Base-by-base conservation (phyloP, 1,140 invertebrate genomes). In the Semibalanus balanoides region DNA sequence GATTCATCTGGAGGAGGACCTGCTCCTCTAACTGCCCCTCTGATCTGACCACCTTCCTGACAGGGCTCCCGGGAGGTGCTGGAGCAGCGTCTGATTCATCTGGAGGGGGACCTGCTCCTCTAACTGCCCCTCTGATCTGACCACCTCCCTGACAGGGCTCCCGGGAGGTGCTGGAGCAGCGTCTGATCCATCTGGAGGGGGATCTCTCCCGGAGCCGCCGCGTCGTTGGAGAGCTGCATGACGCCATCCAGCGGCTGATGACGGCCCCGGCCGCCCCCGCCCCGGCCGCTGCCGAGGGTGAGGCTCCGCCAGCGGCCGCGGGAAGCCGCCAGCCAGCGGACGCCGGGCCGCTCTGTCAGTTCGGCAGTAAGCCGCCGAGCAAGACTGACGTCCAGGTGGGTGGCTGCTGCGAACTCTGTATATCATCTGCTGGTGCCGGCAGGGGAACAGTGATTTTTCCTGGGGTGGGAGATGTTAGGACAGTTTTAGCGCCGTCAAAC, bases 351-450 rank as follows among this genome's bases (percentile, higher is more conserved):
- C 22, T 64, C 22, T 78, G 78, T 25, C 5, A 31, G 28, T 79
- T 78, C 74, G 73, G 35, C 31, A 29, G 71, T n/a, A 29, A 69
- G 35, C 3, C 19, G 27, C 40, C 71, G 17, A 69, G 14, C 27
- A 28, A 73, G 30, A 31, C 78, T 3, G 31, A 78, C 25, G 30
- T 78, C 3, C 74, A 76, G 51, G 75, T 76, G n/a, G n/a, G n/a
- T n/a, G n/a, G n/a, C n/a, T n/a, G n/a, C n/a, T n/a, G n/a, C n/a
- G n/a, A n/a, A n/a, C n/a, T n/a, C n/a, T n/a, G n/a, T n/a, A n/a
- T n/a, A n/a, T n/a, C n/a, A n/a, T n/a, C n/a, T n/a, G n/a, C n/a
- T n/a, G n/a, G n/a, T n/a, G n/a, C n/a, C n/a, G n/a, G n/a, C n/a
- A n/a, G n/a, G n/a, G n/a, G n/a, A n/a, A n/a, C n/a, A n/a, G n/a